Evolutionary conservation across 2,797 vertebrate species (phyloP).

Genomic region (Rhinogobio ventralis): DNA sequence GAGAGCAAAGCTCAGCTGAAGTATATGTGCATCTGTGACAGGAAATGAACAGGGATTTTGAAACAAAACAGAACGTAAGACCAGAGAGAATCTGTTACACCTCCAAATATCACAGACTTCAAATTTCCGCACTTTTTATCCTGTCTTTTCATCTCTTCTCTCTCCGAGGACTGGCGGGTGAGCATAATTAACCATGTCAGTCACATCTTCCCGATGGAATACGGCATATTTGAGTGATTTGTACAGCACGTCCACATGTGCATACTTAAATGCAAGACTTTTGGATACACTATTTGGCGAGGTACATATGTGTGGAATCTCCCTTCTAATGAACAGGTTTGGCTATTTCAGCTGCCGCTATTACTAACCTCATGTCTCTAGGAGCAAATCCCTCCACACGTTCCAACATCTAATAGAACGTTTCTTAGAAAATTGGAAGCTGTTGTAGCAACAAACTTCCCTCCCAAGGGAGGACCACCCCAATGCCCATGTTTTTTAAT

Average conservation of each 20-base stretch:
- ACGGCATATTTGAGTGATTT: background rate
- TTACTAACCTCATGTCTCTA: too few species aligned
- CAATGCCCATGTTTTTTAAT: background rate
- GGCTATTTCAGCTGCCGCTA: background rate
- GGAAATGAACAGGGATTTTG: conserved; percentile 40
- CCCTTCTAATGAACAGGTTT: background rate
- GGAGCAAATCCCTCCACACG: background rate
- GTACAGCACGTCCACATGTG: background rate
- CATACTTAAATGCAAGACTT: background rate
- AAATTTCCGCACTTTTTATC: conserved; percentile 34
- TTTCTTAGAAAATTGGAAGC: background rate
- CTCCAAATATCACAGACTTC: conserved; percentile 37
- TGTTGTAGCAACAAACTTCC: too few species aligned
- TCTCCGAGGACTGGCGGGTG: background rate
- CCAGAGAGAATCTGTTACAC: conserved; percentile 21
- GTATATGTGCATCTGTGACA: conserved; percentile 16
- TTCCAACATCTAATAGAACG: background rate
- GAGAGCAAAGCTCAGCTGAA: conserved; percentile 4
- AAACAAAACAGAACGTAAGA: conserved; percentile 32
- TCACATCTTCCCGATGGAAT: conserved; percentile 28
- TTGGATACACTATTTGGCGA: background rate
- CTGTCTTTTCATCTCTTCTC: conserved; percentile 24
- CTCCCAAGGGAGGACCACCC: background rate
- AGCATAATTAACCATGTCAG: conserved; percentile 41
- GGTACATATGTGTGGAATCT: background rate